These are phyloP conservation scores for Coleophora flavipennella DNA, from an alignment of 2,888 invertebrate genomes.

Conservation along the genomic window DNA sequence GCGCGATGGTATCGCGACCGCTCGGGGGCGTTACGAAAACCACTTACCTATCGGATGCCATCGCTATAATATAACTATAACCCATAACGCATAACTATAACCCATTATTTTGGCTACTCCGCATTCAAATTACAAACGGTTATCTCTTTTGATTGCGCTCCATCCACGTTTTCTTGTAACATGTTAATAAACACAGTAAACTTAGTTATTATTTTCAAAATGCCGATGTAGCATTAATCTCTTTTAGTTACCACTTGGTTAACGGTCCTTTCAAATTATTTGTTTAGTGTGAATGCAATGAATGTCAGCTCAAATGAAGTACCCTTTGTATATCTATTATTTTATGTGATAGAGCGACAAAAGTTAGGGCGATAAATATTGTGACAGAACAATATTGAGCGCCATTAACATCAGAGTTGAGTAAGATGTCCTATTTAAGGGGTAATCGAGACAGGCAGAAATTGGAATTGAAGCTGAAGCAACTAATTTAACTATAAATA, in stretches of 20 bases:
- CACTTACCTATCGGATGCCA: constrained; percentile 65
- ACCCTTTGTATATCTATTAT: neutral
- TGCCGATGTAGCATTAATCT: too few species aligned
- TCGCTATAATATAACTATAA: constrained; percentile 43
- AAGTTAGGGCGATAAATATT: constrained; percentile 21
- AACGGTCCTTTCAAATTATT: too few species aligned
- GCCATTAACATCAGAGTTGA: constrained; percentile 19
- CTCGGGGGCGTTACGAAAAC: constrained; percentile 67
- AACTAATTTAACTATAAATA: constrained; percentile 12
- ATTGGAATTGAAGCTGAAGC: constrained; percentile 7
- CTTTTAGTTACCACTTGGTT: too few species aligned
- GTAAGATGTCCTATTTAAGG: constrained; percentile 19
- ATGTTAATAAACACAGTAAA: too few species aligned
- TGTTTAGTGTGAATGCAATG: too few species aligned
- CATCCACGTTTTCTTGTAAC: constrained; percentile 22
- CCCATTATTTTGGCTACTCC: constrained; percentile 64
- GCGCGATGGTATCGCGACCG: constrained; percentile 46
- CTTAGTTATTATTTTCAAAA: too few species aligned
- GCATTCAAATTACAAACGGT: constrained; percentile 41
- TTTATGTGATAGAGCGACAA: constrained; percentile 1
- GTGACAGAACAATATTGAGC: constrained; percentile 19
- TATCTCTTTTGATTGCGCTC: constrained; percentile 34
- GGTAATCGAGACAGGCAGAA: constrained; percentile 17
- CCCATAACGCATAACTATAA: constrained; percentile 46
- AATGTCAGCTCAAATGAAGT: neutral